Evolutionary conservation across 2,888 invertebrate genomes (phyloP).

Genomic region (Halocaridina rubra): DNA sequence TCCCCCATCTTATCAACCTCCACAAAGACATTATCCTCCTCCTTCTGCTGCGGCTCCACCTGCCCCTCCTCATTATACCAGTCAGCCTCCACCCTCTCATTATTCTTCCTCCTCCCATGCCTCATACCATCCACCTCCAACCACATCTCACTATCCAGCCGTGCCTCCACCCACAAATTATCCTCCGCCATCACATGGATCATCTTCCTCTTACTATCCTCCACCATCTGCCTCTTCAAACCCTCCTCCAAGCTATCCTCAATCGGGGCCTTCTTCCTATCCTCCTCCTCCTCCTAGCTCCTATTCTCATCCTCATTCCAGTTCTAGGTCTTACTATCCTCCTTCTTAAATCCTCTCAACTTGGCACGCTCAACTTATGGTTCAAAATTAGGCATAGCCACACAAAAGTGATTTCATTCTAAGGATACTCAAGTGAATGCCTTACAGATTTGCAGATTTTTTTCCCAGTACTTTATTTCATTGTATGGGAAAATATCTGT

Average conservation of each 20-base stretch:
- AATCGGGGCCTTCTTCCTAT: conserved; percentile 39
- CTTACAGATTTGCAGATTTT: no score
- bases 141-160: conserved; percentile 41
- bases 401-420: no score
- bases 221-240: conserved; percentile 44
- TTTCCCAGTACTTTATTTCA: no score
- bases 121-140: conserved; percentile 20
- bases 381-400: no score
- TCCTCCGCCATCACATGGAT: conserved; percentile 27
- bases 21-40: conserved; percentile 35
- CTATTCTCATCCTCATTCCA: conserved; percentile 45
- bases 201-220: conserved; percentile 51
- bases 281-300: conserved; percentile 42
- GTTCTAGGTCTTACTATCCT: conserved; percentile 33
- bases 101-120: conserved; percentile 47
- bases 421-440: no score
- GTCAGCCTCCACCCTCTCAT: conserved; percentile 55
- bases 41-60: conserved; percentile 40
- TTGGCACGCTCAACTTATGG: no score
- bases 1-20: conserved; percentile 46
- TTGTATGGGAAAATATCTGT: no score
- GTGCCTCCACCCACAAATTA: conserved; percentile 30
- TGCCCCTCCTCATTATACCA: conserved; percentile 49
- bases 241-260: conserved; percentile 37
- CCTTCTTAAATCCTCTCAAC: no score